Percentiles rank a stretch among this genome's conserved stretches.
Evolutionary conservation across 1,140 invertebrate species (phyloP).

Genomic region (Latrodectus geometricus): DNA sequence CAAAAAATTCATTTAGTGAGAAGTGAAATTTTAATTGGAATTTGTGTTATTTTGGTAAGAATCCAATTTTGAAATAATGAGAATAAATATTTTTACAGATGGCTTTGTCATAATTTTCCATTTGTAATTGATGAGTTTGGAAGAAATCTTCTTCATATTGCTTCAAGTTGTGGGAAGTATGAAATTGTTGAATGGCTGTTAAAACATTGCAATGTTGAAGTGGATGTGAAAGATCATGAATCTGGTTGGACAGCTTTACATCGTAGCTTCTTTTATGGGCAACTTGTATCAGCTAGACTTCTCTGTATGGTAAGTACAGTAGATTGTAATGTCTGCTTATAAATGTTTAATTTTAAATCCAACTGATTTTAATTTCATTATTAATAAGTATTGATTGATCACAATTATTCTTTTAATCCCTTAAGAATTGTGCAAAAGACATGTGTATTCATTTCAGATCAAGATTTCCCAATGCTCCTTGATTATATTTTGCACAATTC

Average conservation of each 20-base stretch:
- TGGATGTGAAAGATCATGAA: conserved; percentile 77
- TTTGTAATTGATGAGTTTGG: conserved; percentile 71
- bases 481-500: too few species aligned
- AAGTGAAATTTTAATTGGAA: background rate
- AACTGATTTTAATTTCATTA: background rate
- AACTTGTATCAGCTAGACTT: conserved; percentile 76
- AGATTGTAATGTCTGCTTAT: background rate
- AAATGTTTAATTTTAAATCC: background rate
- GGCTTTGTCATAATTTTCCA: conserved; percentile 60
- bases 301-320: conserved; percentile 74
- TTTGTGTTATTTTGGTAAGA: background rate
- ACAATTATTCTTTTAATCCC: too few species aligned
- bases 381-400: background rate
- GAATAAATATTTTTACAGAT: conserved; percentile 40
- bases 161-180: conserved; percentile 76
- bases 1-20: too few species aligned
- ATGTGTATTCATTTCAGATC: too few species aligned
- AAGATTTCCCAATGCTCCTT: too few species aligned
- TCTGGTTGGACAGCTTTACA: conserved; percentile 83
- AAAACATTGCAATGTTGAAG: conserved; percentile 72
- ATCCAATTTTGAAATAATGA: background rate
- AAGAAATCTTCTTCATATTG: conserved; percentile 77
- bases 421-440: too few species aligned
- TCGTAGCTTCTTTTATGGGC: conserved; percentile 81
- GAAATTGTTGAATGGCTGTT: conserved; percentile 78